Percentiles rank a stretch among this genome's conserved stretches.
Conservation (phyloP, 2,888 invertebrate genomes). For the Campoplex nolae region DNA sequence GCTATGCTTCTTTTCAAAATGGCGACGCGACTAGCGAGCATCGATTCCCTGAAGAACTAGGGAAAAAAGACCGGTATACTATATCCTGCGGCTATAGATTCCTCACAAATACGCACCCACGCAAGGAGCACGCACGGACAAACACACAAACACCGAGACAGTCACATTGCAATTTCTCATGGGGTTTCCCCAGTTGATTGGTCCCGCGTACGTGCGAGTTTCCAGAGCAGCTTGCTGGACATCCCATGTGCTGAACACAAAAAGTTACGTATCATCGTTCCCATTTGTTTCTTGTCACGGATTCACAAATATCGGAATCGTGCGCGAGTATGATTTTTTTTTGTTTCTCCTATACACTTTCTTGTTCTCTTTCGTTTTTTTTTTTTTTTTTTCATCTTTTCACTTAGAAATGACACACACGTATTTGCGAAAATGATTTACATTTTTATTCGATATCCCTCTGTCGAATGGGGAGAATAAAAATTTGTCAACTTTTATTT, state of each 20-base stretch:
- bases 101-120: not conserved
- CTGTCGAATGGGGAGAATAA: not conserved
- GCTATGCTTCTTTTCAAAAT: constrained; percentile 70
- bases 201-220: constrained; percentile 17
- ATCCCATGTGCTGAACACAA: not conserved
- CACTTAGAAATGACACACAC: not conserved
- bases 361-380: not conserved
- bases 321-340: not conserved
- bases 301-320: not conserved
- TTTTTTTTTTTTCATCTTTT: not conserved
- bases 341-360: no score
- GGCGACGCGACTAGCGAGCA: constrained; percentile 68
- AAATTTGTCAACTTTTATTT: not conserved
- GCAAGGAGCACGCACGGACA: not conserved
- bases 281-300: not conserved
- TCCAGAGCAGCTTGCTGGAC: not conserved
- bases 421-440: not conserved
- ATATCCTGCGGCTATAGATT: constrained; percentile 12
- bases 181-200: constrained; percentile 35
- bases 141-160: constrained; percentile 11
- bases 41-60: constrained; percentile 63
- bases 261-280: constrained; percentile 6
- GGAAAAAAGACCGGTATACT: constrained; percentile 34
- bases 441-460: constrained; percentile 7
- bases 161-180: constrained; percentile 31